Conservation (phyloP, 37 sponge, comb jelly and placozoan genomes). For the Ephydatia muelleri region DNA sequence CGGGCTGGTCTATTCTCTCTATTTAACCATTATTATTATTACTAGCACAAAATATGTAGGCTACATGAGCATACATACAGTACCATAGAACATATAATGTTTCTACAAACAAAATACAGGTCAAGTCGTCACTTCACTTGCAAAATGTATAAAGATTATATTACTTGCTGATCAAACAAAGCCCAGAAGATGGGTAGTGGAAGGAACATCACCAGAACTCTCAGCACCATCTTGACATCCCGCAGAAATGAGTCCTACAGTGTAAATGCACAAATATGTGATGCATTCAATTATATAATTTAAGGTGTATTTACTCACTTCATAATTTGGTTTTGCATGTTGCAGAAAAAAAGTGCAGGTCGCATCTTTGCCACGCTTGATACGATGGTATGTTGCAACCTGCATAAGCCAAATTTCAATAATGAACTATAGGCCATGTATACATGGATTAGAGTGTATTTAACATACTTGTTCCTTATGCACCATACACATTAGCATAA, state of each 20-base stretch:
- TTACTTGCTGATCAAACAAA: slow-evolving; percentile 94
- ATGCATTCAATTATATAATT: background rate
- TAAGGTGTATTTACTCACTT: slow-evolving; percentile 17
- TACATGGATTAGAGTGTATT: too few species aligned
- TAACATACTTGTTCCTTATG: too few species aligned
- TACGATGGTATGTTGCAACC: slow-evolving; percentile 50
- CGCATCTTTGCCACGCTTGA: slow-evolving; percentile 34
- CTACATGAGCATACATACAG: too few species aligned
- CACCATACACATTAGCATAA: too few species aligned
- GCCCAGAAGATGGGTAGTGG: slow-evolving; percentile 98
- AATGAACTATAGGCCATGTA: background rate
- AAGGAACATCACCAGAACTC: slow-evolving; percentile 87
- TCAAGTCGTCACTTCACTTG: too few species aligned
- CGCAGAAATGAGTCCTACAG: slow-evolving; percentile 48
- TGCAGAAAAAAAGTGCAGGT: slow-evolving; percentile 31
- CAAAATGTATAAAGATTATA: background rate
- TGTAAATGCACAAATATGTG: background rate
- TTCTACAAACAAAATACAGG: too few species aligned
- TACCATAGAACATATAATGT: too few species aligned
- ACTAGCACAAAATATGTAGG: too few species aligned
- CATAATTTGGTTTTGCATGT: slow-evolving; percentile 53
- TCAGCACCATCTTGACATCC: slow-evolving; percentile 71
- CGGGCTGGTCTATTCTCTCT: too few species aligned
- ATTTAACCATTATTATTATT: too few species aligned
- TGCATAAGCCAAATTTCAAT: background rate